Conservation (phyloP, 2,797 vertebrate genomes). For the Forpus xanthops region DNA sequence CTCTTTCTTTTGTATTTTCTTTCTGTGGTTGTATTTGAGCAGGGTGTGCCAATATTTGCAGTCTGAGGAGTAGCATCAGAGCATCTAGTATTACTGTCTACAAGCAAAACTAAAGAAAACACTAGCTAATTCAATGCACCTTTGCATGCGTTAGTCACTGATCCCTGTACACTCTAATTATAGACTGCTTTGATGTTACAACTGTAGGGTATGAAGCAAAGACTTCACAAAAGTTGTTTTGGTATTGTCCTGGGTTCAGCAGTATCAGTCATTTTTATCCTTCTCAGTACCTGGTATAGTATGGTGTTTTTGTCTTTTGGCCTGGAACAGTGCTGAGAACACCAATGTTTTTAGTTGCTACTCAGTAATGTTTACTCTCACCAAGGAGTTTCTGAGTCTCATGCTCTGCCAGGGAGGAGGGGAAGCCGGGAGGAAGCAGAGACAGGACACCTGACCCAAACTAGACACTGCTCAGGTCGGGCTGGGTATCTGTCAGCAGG, state of each 20-base stretch:
- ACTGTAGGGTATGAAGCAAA: not conserved
- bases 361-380: too few species aligned
- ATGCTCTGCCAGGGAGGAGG: too few species aligned
- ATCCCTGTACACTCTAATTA: not conserved
- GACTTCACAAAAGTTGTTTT: not conserved
- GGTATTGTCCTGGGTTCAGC: not conserved
- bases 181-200: not conserved
- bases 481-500: too few species aligned
- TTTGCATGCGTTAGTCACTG: not conserved
- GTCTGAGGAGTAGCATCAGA: not conserved
- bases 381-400: too few species aligned
- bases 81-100: not conserved
- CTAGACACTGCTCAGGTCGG: too few species aligned
- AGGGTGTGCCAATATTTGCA: conserved; percentile 33
- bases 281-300: too few species aligned
- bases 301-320: too few species aligned
- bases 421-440: too few species aligned
- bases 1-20: conserved; percentile 9
- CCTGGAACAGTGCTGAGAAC: too few species aligned
- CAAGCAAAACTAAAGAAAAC: conserved; percentile 23
- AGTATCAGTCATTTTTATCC: too few species aligned
- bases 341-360: too few species aligned
- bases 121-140: not conserved
- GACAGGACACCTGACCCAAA: too few species aligned
- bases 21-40: conserved; percentile 5